Evolutionary conservation across 2,888 invertebrate species (phyloP).

Genomic region (Cantharis flavilabris): DNA sequence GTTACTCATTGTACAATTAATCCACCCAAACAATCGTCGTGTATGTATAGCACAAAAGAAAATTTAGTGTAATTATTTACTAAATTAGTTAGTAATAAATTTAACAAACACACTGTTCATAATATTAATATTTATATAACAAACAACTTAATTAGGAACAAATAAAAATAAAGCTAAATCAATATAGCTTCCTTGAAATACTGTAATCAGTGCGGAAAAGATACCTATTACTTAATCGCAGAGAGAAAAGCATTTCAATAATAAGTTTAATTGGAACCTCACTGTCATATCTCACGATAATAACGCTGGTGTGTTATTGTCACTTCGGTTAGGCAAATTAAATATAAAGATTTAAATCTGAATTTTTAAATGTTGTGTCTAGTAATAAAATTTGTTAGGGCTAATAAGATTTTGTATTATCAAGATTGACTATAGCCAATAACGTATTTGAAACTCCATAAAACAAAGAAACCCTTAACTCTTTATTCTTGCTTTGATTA

Average conservation of each 20-base stretch:
- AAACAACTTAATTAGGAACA: background rate
- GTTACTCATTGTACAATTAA: background rate
- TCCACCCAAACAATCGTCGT: background rate
- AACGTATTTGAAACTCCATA: conserved; percentile 12
- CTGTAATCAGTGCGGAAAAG: no score
- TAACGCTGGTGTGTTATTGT: no score
- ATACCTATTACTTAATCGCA: background rate
- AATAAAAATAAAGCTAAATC: no score
- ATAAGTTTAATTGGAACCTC: background rate
- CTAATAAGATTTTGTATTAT: conserved; percentile 17
- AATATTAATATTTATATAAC: background rate
- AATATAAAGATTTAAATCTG: background rate
- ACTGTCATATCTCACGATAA: no score
- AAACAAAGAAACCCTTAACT: conserved; percentile 14
- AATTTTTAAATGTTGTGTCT: background rate
- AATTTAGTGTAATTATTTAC: background rate
- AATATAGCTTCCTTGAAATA: background rate
- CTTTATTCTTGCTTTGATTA: conserved; percentile 15
- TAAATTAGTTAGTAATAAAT: background rate
- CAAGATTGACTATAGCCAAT: conserved; percentile 3
- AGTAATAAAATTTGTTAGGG: conserved; percentile 11
- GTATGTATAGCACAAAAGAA: background rate
- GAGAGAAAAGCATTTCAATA: no score
- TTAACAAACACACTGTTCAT: background rate
- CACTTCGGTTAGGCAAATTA: background rate